Evolutionary conservation across 1,140 invertebrate genomes (phyloP).

Genomic region (Drosophila seguyi): DNA sequence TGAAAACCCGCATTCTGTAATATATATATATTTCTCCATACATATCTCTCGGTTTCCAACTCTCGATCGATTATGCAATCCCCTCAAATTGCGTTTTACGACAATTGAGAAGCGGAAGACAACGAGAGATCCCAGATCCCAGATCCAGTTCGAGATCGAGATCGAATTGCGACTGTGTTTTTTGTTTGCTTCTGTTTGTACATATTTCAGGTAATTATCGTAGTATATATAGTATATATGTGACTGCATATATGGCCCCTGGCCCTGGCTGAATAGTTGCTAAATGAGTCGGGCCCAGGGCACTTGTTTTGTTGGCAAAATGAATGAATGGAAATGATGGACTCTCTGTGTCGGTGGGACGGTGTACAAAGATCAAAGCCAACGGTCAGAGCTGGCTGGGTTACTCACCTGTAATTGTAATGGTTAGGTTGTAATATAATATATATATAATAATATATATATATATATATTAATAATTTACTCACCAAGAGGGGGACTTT

Average conservation of each 20-base stretch:
- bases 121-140: slow-evolving; percentile 23
- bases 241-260: slow-evolving; percentile 11
- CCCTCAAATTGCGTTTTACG: slow-evolving; percentile 33
- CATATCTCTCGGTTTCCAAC: slow-evolving; percentile 13
- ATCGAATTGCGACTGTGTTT: slow-evolving; percentile 35
- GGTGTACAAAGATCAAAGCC: slow-evolving; percentile 15
- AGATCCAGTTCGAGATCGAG: slow-evolving; percentile 38
- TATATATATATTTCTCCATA: not conserved
- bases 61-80: slow-evolving; percentile 42
- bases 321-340: slow-evolving; percentile 63
- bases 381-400: slow-evolving; percentile 2
- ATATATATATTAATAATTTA: no score
- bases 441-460: no score
- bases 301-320: slow-evolving; percentile 38
- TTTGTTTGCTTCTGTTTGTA: slow-evolving; percentile 26
- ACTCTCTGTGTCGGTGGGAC: slow-evolving; percentile 3
- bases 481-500: no score
- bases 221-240: slow-evolving; percentile 18
- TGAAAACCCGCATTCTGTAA: not conserved
- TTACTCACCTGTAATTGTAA: slow-evolving; percentile 17
- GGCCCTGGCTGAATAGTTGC: slow-evolving; percentile 60
- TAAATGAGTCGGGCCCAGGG: slow-evolving; percentile 54
- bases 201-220: slow-evolving; percentile 38
- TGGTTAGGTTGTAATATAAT: not conserved
- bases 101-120: slow-evolving; percentile 49